Conservation (phyloP, 2,797 vertebrate species). For the Scolopax rusticola region DNA sequence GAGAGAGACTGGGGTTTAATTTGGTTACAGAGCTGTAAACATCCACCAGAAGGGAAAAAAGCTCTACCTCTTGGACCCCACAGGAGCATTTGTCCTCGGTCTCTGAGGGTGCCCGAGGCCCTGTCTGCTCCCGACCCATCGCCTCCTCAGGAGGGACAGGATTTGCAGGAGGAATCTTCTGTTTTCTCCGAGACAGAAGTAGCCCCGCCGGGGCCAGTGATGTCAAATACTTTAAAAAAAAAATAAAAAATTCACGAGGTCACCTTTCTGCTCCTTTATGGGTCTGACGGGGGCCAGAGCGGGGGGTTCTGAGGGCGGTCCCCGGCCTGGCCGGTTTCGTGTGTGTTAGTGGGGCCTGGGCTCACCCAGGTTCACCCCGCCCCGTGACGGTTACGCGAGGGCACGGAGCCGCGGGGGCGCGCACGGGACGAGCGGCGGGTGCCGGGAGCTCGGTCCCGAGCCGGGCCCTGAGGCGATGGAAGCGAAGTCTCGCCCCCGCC, state of each 20-base stretch:
- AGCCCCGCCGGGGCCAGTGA: background rate
- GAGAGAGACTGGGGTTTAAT: background rate
- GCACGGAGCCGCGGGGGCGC: no score
- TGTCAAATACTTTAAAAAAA: background rate
- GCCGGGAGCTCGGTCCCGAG: no score
- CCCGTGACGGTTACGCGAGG: background rate
- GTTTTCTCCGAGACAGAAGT: background rate
- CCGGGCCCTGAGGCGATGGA: no score
- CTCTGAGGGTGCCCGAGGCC: background rate
- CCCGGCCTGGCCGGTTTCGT: background rate
- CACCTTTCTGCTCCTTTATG: background rate
- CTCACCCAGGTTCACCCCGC: no score
- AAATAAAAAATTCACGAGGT: background rate
- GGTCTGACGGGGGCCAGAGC: background rate
- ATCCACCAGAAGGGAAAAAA: background rate
- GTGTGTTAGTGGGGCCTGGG: no score
- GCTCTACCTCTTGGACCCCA: background rate
- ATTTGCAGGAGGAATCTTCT: background rate
- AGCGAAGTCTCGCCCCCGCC: background rate
- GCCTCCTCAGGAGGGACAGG: no score
- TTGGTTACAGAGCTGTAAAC: background rate
- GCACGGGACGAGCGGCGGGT: no score
- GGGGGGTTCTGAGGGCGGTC: no score
- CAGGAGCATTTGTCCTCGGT: background rate
- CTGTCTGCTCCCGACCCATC: no score